These are phyloP conservation scores for Pterobdella sp. DNA, from an alignment of 2,888 invertebrate species.

Conservation along the genomic window DNA sequence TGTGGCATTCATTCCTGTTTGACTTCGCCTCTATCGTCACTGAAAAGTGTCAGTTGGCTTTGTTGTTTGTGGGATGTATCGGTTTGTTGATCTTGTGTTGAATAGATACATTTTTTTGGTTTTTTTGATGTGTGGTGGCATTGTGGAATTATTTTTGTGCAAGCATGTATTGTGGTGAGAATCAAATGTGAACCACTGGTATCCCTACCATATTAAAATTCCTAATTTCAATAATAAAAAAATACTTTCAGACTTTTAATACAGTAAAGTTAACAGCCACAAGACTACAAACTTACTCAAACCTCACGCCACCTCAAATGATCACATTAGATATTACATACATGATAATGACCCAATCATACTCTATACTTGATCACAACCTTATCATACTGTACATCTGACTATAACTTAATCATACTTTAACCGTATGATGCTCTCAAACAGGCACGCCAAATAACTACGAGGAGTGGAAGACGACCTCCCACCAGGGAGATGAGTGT, in stretches of 20 bases:
- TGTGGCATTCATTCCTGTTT: conserved; percentile 45
- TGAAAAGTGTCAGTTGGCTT: conserved; percentile 42
- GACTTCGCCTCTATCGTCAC: conserved; percentile 45
- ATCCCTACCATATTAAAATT: too few relatives aligned
- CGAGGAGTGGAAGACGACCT: conserved; percentile 44
- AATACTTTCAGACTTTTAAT: not conserved
- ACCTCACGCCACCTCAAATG: not conserved
- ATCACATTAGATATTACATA: not conserved
- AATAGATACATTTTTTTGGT: not conserved
- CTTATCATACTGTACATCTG: not conserved
- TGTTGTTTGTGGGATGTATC: not conserved
- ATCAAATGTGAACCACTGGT: too few relatives aligned
- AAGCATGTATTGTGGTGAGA: too few relatives aligned
- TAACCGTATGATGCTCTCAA: not conserved
- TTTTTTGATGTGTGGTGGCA: not conserved
- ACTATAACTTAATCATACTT: not conserved
- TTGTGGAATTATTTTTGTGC: conserved; percentile 6
- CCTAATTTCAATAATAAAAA: not conserved
- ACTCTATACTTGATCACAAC: not conserved
- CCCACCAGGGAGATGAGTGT: conserved; percentile 41
- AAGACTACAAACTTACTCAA: too few relatives aligned
- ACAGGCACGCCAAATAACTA: conserved; percentile 44
- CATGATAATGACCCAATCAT: not conserved
- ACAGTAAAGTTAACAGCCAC: too few relatives aligned
- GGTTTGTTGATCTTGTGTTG: not conserved